Conservation (phyloP, 2,888 invertebrate species). For the Lepidocyrtinus sp. region DNA sequence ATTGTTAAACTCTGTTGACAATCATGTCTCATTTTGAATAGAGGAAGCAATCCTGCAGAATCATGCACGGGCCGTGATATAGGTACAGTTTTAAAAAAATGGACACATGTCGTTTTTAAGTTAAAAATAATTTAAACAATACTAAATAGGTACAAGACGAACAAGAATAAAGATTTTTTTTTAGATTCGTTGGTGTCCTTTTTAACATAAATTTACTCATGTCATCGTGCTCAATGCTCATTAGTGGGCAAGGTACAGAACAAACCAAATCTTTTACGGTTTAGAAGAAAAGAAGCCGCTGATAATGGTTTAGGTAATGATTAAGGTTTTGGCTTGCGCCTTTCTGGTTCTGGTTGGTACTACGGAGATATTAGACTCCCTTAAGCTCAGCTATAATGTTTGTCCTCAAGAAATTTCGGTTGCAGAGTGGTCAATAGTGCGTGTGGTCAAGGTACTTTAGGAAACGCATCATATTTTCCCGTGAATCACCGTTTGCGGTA, state of each 20-base stretch:
- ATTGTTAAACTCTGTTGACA: neutral
- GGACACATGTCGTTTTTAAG: no score
- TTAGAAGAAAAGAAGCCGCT: neutral
- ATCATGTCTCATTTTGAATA: neutral
- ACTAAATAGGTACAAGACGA: no score
- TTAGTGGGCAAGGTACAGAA: no score
- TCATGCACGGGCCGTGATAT: no score
- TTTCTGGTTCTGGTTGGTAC: neutral
- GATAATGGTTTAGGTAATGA: neutral
- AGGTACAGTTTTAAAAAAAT: no score
- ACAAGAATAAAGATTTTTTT: no score
- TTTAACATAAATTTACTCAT: no score
- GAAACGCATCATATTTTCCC: constrained; percentile 48
- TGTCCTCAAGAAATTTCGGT: neutral
- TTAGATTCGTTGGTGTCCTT: no score
- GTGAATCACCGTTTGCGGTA: constrained; percentile 25
- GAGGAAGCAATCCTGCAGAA: no score
- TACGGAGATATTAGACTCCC: neutral
- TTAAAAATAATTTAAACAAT: no score
- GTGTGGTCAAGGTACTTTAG: constrained; percentile 60
- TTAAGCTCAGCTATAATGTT: neutral
- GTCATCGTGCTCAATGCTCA: no score
- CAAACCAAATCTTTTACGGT: neutral
- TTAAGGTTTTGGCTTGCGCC: neutral
- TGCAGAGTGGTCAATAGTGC: constrained; percentile 30